Evolutionary conservation across 2,797 vertebrate genomes (phyloP).

Genomic region (Halcyon smyrnensis): DNA sequence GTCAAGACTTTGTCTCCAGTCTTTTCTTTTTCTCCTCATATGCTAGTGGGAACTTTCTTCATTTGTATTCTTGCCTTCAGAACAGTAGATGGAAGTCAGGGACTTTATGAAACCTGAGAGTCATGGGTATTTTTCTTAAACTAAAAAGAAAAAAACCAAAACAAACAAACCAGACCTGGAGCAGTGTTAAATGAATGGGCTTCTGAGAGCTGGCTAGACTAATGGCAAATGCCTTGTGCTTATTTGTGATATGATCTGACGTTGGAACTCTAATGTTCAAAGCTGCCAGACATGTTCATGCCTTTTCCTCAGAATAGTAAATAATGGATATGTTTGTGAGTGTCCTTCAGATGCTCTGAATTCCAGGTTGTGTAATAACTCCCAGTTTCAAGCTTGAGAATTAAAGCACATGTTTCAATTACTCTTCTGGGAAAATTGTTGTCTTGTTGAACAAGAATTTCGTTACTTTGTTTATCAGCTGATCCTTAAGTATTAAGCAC

Average conservation of each 20-base stretch:
- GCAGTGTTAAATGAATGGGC: neutral
- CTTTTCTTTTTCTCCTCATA: neutral
- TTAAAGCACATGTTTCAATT: neutral
- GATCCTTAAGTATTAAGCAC: neutral
- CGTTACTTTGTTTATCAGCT: neutral
- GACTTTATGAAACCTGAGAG: neutral
- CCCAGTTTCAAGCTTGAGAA: neutral
- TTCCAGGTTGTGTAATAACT: conserved; percentile 1
- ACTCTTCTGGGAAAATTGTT: neutral
- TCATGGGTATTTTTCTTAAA: neutral
- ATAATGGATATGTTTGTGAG: neutral
- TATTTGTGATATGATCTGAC: neutral
- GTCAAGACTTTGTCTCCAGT: neutral
- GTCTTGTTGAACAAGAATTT: neutral
- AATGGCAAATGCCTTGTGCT: neutral
- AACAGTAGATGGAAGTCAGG: neutral
- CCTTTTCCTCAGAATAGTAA: neutral
- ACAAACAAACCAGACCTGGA: neutral
- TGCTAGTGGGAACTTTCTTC: neutral
- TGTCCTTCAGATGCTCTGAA: neutral
- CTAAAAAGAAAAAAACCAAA: neutral
- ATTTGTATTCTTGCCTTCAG: neutral
- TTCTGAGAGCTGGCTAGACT: neutral
- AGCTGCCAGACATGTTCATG: neutral
- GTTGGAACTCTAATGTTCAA: neutral